phyloP scores from a whole-genome alignment of 2,888 invertebrate genomes.

The Macrosiphum euphorbiae region DNA sequence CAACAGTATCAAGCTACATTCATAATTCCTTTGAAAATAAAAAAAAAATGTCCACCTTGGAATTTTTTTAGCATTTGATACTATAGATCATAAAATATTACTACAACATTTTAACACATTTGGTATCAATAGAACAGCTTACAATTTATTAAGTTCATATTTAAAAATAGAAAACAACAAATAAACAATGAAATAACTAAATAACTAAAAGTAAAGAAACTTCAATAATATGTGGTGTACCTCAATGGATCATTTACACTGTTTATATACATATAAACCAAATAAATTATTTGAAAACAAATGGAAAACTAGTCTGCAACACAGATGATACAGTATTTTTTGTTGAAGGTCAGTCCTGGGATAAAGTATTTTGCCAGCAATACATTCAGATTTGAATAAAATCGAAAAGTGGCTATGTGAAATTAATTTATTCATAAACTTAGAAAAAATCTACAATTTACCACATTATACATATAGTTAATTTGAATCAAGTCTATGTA shows the following conservation, averaged over 20 bases:
- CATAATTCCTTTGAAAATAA: no score
- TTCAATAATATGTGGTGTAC: not conserved
- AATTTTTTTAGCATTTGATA: no score
- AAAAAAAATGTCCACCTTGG: no score
- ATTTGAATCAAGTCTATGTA: not conserved
- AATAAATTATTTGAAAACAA: no score
- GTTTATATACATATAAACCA: no score
- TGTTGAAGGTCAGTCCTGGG: no score
- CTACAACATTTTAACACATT: not conserved
- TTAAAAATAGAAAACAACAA: not conserved
- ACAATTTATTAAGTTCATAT: not conserved
- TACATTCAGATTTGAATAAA: not conserved
- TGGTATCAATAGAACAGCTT: not conserved
- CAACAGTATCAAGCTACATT: no score
- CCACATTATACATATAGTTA: not conserved
- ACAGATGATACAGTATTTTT: no score
- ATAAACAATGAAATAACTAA: not conserved
- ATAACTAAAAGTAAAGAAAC: not conserved
- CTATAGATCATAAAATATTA: not conserved
- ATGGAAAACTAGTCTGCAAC: no score
- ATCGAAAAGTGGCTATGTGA: no score
- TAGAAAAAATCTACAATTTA: not conserved
- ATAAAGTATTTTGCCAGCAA: not conserved
- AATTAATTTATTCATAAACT: no score
- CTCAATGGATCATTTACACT: not conserved